Percentiles rank a stretch among this genome's conserved stretches.
Evolutionary conservation across 1,140 invertebrate species (phyloP).

Genomic region (Nebria ingens): DNA sequence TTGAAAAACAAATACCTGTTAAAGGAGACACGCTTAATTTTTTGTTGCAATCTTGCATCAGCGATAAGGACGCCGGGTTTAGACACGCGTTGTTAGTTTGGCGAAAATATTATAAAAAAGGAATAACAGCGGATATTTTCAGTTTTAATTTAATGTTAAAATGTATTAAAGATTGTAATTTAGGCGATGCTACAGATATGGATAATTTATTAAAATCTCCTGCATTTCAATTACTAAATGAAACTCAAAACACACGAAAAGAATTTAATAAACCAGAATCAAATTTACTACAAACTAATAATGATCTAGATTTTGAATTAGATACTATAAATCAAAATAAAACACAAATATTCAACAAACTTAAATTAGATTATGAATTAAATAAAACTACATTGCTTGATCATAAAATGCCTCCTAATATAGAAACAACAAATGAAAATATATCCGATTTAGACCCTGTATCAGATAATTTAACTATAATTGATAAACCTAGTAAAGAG

Average conservation of each 20-base stretch:
- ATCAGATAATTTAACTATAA: too few species aligned
- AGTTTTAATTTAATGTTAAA: slow-evolving; percentile 74
- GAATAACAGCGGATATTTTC: slow-evolving; percentile 54
- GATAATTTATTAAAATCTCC: slow-evolving; percentile 29
- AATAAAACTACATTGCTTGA: neutral
- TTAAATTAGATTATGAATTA: neutral
- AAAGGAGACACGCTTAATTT: slow-evolving; percentile 63
- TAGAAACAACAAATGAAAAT: neutral
- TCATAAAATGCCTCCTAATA: neutral
- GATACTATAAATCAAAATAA: neutral
- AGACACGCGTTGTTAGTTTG: slow-evolving; percentile 71
- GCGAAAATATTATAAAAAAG: slow-evolving; percentile 61
- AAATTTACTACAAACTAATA: slow-evolving; percentile 3
- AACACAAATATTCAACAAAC: neutral
- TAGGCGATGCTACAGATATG: slow-evolving; percentile 54
- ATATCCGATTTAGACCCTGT: neutral
- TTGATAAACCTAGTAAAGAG: too few species aligned
- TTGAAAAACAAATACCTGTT: slow-evolving; percentile 49
- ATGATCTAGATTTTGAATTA: neutral
- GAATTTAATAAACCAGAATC: neutral
- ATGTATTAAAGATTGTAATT: slow-evolving; percentile 64
- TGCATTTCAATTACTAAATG: slow-evolving; percentile 14
- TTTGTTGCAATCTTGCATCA: slow-evolving; percentile 71
- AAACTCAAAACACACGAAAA: slow-evolving; percentile 16
- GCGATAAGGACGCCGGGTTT: slow-evolving; percentile 67